Evolutionary conservation across 2,113 vertebrate genomes (phyloP).

Genomic region (Agelaius tricolor): DNA sequence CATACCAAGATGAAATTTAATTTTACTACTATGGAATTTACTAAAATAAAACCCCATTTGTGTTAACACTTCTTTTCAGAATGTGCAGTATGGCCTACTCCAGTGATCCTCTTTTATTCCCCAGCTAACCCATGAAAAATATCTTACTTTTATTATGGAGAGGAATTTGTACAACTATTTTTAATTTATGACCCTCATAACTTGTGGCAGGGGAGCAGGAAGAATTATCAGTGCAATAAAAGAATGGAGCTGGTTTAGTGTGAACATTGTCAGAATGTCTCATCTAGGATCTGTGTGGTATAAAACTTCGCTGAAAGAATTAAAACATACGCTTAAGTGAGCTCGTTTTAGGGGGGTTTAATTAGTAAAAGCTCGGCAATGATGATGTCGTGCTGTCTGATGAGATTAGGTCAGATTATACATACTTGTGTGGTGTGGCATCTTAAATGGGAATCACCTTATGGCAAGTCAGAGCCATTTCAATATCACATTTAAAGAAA

Average conservation of each 20-base stretch:
- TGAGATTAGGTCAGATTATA: constrained; percentile 61
- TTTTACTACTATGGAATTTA: neutral
- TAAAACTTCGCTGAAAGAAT: constrained; percentile 42
- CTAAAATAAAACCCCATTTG: neutral
- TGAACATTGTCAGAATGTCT: constrained; percentile 38
- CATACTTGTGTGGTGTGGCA: neutral
- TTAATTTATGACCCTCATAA: constrained; percentile 49
- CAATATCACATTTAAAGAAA: constrained; percentile 40
- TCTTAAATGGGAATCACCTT: constrained; percentile 50
- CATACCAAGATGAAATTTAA: neutral
- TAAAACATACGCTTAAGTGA: constrained; percentile 33
- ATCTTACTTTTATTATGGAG: neutral
- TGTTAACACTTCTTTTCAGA: neutral
- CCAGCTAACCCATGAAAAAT: neutral
- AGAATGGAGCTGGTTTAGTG: neutral
- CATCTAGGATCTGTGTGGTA: constrained; percentile 34
- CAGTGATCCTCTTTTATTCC: neutral
- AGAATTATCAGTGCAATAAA: constrained; percentile 40
- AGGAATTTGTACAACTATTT: neutral
- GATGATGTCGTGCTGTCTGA: constrained; percentile 34
- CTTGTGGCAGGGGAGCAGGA: neutral
- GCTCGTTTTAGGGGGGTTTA: constrained; percentile 20
- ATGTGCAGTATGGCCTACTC: neutral
- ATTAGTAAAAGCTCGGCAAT: constrained; percentile 27
- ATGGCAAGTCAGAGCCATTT: neutral